These are phyloP conservation scores for Trochalopteron elliotii DNA, from an alignment of 2,113 vertebrate species.

Conservation along the genomic window DNA sequence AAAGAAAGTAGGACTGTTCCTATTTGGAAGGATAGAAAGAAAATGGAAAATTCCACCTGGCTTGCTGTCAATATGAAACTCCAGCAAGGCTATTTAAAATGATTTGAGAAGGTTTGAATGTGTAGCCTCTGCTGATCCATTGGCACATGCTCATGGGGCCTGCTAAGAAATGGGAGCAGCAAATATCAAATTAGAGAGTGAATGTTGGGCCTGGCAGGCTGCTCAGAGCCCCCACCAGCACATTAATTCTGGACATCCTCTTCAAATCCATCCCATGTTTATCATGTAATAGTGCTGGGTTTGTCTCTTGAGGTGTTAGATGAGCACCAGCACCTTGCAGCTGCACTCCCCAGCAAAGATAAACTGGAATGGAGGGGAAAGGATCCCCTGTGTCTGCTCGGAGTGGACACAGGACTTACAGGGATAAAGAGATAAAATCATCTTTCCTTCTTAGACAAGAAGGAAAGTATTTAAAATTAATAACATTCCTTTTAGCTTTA, in stretches of 20 bases:
- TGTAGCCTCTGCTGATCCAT: constrained; percentile 4
- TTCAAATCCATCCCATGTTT: background rate
- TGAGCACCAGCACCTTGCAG: background rate
- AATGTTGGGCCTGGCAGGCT: background rate
- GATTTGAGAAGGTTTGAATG: background rate
- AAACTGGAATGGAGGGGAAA: background rate
- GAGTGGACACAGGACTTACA: background rate
- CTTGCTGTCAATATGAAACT: background rate
- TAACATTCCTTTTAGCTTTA: background rate
- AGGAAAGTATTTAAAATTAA: background rate
- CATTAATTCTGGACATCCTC: background rate
- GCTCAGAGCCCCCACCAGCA: background rate
- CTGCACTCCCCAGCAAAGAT: background rate
- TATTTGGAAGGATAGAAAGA: constrained; percentile 9
- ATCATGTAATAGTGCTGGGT: background rate
- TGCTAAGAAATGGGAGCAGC: constrained; percentile 8
- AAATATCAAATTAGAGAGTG: background rate
- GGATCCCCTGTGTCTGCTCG: background rate
- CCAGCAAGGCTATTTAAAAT: background rate
- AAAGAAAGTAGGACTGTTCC: constrained; percentile 23
- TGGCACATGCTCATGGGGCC: background rate
- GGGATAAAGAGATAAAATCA: background rate
- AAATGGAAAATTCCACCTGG: constrained; percentile 52
- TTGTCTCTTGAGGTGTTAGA: background rate
- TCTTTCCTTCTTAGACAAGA: background rate